Evolutionary conservation across 2,113 vertebrate species (phyloP).

Genomic region (Salvelinus namaycush): DNA sequence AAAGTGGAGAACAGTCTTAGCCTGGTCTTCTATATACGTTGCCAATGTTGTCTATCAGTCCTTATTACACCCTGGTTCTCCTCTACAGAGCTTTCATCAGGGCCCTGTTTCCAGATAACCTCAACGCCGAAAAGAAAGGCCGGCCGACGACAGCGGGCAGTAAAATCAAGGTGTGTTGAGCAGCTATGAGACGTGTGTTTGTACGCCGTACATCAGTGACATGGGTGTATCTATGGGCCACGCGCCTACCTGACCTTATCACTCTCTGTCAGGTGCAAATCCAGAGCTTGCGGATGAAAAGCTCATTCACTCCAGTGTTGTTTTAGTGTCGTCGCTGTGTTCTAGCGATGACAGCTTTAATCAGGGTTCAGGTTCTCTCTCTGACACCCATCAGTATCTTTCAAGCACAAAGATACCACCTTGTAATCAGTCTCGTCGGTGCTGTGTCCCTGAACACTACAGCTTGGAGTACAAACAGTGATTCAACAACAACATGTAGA

Average conservation of each 20-base stretch:
- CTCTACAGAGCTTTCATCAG: slow-evolving; percentile 88
- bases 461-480: background rate
- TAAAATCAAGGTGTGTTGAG: slow-evolving; percentile 91
- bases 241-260: background rate
- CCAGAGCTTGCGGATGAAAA: background rate
- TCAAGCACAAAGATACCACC: background rate
- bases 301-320: slow-evolving; percentile 8
- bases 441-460: background rate
- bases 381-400: background rate
- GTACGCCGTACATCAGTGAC: background rate
- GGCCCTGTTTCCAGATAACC: slow-evolving; percentile 91
- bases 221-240: background rate
- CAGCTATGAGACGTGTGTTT: background rate
- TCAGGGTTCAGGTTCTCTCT: slow-evolving; percentile 4
- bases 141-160: slow-evolving; percentile 94
- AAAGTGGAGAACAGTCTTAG: background rate
- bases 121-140: slow-evolving; percentile 96
- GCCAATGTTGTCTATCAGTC: too few species aligned
- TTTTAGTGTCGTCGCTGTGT: slow-evolving; percentile 1
- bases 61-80: background rate
- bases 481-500: background rate
- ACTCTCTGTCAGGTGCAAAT: slow-evolving; percentile 26
- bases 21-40: background rate
- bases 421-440: background rate
- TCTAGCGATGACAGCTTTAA: background rate